Evolutionary conservation across 2,797 vertebrate species (phyloP).

Genomic region (Amphiprion clarkii): DNA sequence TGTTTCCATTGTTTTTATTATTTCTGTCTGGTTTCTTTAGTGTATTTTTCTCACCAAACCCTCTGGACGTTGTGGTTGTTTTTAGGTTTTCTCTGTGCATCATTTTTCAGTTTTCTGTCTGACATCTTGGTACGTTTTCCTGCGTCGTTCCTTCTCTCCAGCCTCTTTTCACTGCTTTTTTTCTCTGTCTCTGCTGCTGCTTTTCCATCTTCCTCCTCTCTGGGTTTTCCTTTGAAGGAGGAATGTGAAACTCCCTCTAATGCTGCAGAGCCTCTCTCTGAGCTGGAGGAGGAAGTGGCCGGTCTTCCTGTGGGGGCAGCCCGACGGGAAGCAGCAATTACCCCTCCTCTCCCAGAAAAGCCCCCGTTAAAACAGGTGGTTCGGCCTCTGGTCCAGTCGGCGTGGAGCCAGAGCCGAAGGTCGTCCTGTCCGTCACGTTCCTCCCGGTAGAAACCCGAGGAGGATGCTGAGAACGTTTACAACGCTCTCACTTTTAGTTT

Average conservation of each 20-base stretch:
- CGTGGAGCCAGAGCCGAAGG: conserved; percentile 30
- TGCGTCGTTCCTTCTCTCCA: too few species aligned
- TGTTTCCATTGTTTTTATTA: too few species aligned
- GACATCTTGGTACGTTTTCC: too few species aligned
- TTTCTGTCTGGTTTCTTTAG: too few species aligned
- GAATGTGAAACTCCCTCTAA: conserved; percentile 46
- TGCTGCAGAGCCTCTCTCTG: conserved; percentile 11
- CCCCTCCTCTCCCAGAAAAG: conserved; percentile 38
- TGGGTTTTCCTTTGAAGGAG: conserved; percentile 28
- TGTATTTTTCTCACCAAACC: too few species aligned
- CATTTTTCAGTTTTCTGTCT: background rate
- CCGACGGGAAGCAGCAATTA: conserved; percentile 82
- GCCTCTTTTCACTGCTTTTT: too few species aligned
- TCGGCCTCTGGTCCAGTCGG: conserved; percentile 45
- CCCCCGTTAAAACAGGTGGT: conserved; percentile 33
- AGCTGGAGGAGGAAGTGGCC: conserved; percentile 78
- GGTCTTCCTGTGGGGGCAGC: conserved; percentile 82
- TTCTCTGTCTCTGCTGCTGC: background rate
- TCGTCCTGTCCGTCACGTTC: conserved; percentile 2
- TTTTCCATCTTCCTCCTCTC: background rate
- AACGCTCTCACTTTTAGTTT: too few species aligned
- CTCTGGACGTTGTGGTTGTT: too few species aligned
- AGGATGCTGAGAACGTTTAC: background rate
- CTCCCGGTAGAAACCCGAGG: background rate
- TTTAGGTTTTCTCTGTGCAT: too few species aligned